Evolutionary conservation across 2,888 invertebrate species (phyloP).

Genomic region (Sympetrum striolatum): DNA sequence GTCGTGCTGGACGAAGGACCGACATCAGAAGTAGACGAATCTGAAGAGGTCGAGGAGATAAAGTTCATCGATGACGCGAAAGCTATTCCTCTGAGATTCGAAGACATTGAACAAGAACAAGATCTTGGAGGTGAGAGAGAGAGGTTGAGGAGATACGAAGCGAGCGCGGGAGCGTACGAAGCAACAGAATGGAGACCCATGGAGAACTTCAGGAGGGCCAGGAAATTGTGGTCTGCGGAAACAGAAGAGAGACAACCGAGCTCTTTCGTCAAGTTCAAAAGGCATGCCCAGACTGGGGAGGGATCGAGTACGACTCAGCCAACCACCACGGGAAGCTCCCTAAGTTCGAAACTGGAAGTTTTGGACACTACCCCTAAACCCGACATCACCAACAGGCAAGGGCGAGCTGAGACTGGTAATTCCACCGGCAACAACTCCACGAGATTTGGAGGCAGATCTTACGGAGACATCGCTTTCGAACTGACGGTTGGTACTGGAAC

Average conservation of each 20-base stretch:
- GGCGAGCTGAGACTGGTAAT: background rate
- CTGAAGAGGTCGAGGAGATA: background rate
- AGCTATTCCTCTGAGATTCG: background rate
- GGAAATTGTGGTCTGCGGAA: background rate
- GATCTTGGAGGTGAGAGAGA: background rate
- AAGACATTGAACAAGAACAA: background rate
- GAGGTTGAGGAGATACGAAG: slow-evolving; percentile 10
- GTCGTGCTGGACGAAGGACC: background rate
- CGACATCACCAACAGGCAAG: background rate
- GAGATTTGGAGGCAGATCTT: background rate
- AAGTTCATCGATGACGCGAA: background rate
- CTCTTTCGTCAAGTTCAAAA: background rate
- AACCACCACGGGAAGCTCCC: background rate
- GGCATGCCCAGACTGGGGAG: background rate
- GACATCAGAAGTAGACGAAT: background rate
- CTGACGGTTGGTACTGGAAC: background rate
- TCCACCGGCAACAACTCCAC: background rate
- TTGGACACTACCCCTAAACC: background rate
- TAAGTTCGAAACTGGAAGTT: background rate
- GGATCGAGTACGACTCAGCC: background rate
- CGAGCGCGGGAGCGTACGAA: background rate
- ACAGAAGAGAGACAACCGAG: background rate
- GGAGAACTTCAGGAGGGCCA: slow-evolving; percentile 16
- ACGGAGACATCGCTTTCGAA: slow-evolving; percentile 20
- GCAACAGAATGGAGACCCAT: background rate